Evolutionary conservation across 2,888 invertebrate genomes (phyloP), one percentile per base, ranked within the genome.

Genomic region (Acronicta alni): DNA sequence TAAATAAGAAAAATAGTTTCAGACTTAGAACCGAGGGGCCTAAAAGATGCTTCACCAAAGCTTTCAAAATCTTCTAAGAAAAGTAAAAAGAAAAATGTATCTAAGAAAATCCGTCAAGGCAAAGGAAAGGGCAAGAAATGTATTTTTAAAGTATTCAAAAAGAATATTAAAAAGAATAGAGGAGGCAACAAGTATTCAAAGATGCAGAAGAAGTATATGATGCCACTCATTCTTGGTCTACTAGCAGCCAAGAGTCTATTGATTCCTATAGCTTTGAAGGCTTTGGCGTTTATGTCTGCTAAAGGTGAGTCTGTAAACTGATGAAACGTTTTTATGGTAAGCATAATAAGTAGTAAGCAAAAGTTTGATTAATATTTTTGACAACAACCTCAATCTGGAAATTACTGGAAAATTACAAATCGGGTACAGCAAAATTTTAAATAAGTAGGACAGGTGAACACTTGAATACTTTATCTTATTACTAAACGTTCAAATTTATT

Each of bases 261-360:
- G 9, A 87, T 97, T 46, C 97, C 97, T 0, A 87, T 97, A 35
- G 95, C 96, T 0, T 83, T 97, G 52, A 97, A 97, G 78, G 95
- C 95, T 1, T 85, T 97, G 64, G 96, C 96, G 0, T 95, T 97
- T 39, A 86, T 97, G 47, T 96, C 97, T 18, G 95, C 96, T 62
- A 94, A 94, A 89, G 94, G 94, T 93, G 76, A 79, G 77, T 18
- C 10, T 30, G 3, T 23, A 10, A n/a, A n/a, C n/a, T n/a, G n/a
- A n/a, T n/a, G n/a, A n/a, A n/a, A n/a, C n/a, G n/a, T n/a, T n/a
- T n/a, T n/a, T n/a, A n/a, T n/a, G n/a, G n/a, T n/a, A n/a, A n/a
- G n/a, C n/a, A n/a, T n/a, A n/a, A n/a, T n/a, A n/a, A n/a, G n/a
- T n/a, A n/a, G n/a, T n/a, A n/a, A n/a, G n/a, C n/a, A n/a, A n/a